phyloP scores from a whole-genome alignment of 1,140 invertebrate species.

The Piezodorus guildinii region DNA sequence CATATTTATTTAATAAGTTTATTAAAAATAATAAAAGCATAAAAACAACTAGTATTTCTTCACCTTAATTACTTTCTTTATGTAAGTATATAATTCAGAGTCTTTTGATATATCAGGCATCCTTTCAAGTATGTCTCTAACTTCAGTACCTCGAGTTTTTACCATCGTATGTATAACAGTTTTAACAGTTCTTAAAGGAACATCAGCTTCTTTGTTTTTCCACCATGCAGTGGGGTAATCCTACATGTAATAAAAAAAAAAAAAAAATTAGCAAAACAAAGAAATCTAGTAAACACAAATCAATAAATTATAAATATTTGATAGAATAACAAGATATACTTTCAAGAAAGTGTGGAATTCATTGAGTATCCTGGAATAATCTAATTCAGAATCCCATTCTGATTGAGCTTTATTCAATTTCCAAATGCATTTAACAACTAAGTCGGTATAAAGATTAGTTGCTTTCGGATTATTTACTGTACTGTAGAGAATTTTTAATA shows the following conservation, averaged over 20 bases:
- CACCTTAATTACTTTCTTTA: slow-evolving; percentile 29
- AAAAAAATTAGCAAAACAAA: neutral
- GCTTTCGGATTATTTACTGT: slow-evolving; percentile 22
- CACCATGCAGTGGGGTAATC: slow-evolving; percentile 30
- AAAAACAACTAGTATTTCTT: neutral
- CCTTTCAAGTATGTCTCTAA: slow-evolving; percentile 20
- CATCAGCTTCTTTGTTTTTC: slow-evolving; percentile 28
- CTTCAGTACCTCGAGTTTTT: slow-evolving; percentile 26
- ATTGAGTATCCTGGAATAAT: slow-evolving; percentile 27
- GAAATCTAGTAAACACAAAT: neutral
- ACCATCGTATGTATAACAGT: slow-evolving; percentile 31
- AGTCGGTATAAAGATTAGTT: slow-evolving; percentile 27
- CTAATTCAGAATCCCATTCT: slow-evolving; percentile 28
- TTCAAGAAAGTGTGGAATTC: slow-evolving; percentile 29
- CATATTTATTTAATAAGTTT: too few relatives aligned
- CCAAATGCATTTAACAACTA: slow-evolving; percentile 31
- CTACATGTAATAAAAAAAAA: slow-evolving; percentile 16
- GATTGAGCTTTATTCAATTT: slow-evolving; percentile 29
- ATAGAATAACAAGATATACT: slow-evolving; percentile 21
- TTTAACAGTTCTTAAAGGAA: slow-evolving; percentile 30
- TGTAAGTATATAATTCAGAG: slow-evolving; percentile 25
- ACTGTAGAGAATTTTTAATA: slow-evolving; percentile 28
- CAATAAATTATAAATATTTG: neutral
- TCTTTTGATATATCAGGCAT: slow-evolving; percentile 22
- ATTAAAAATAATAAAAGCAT: slow-evolving; percentile 3